Base-by-base conservation (phyloP, 2,797 vertebrate genomes). In the Acanthurus lineatus region DNA sequence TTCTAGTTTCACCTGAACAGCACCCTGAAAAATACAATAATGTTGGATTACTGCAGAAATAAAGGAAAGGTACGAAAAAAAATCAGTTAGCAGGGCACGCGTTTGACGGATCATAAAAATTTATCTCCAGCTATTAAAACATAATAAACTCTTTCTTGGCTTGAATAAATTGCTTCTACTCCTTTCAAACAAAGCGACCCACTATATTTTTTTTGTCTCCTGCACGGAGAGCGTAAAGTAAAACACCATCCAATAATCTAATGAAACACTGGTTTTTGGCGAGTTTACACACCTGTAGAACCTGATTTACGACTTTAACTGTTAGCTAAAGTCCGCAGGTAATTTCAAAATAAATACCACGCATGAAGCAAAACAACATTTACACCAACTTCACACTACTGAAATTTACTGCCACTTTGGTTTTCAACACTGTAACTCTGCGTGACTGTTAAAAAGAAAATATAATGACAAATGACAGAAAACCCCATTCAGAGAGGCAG, bases 1-100 rank as follows among this genome's bases (percentile, higher is more conserved):
- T 96, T 99, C 98, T 93, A 99, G 92, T 94, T 99, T 99, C 79
- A 99, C 98, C 94, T 99, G 98, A 89, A 99, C 98, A 0, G 98
- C 99, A 91, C 98, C 99, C 98, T 99, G 92, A 5, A 79, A 53
- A 76, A 60, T 35, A 35, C 32, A 35, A 35, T 35, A 35, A 35
- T 35, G 32, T 35, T 35, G 32, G 32, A 35, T 35, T 35, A 35
- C 32, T 35, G 5, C 3, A 35, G 32, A 35, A 35, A 35, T 35
- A 7, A 35, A 35, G 32, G 32, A 35, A 35, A 35, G 3, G 32
- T 35, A 35, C 5, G 1, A 35, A 35, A 35, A 35, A 35, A 35
- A 35, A 35, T 35, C 32, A 35, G 32, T 6, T 6, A 35, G 6
- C 6, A 35, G 32, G 32, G 3, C 32, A 35, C 32, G 32, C 7